These are phyloP conservation scores for Molossus molossus DNA, from an alignment of 2,797 vertebrate genomes.

Conservation along the genomic window DNA sequence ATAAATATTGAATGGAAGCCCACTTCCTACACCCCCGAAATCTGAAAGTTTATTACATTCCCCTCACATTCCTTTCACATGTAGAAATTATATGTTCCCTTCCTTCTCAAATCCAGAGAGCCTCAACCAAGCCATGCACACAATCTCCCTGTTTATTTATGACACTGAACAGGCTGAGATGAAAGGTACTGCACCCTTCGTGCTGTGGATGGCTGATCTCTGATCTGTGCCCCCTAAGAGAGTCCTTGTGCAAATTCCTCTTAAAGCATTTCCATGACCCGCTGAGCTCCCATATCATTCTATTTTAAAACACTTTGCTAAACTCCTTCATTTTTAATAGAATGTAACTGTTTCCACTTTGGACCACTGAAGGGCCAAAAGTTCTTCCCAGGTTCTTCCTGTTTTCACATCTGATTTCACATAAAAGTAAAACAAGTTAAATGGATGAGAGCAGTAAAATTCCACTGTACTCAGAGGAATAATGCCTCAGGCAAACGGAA, in stretches of 20 bases:
- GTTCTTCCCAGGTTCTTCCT: slow-evolving; percentile 75
- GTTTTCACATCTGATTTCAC: slow-evolving; percentile 78
- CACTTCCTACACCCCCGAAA: neutral
- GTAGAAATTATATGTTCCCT: slow-evolving; percentile 47
- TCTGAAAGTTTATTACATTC: slow-evolving; percentile 23
- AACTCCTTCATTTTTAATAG: slow-evolving; percentile 81
- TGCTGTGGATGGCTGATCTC: slow-evolving; percentile 54
- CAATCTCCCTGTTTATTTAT: slow-evolving; percentile 70
- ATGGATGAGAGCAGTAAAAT: slow-evolving; percentile 64
- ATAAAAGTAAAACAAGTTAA: slow-evolving; percentile 78
- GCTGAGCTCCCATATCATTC: slow-evolving; percentile 71
- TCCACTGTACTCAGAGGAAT: slow-evolving; percentile 62
- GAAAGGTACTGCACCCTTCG: slow-evolving; percentile 36
- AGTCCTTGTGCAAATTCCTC: slow-evolving; percentile 71
- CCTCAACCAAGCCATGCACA: neutral
- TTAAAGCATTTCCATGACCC: slow-evolving; percentile 70
- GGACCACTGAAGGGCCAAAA: slow-evolving; percentile 69
- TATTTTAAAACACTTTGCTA: slow-evolving; percentile 74
- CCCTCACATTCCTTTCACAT: neutral
- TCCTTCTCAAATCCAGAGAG: slow-evolving; percentile 27
- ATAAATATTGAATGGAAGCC: neutral
- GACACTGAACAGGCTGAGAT: slow-evolving; percentile 12
- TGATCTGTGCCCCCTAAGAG: slow-evolving; percentile 72
- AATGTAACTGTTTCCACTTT: slow-evolving; percentile 77
- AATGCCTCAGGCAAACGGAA: slow-evolving; percentile 42